Evolutionary conservation across 2,888 invertebrate genomes (phyloP).

Genomic region (Labia minor): DNA sequence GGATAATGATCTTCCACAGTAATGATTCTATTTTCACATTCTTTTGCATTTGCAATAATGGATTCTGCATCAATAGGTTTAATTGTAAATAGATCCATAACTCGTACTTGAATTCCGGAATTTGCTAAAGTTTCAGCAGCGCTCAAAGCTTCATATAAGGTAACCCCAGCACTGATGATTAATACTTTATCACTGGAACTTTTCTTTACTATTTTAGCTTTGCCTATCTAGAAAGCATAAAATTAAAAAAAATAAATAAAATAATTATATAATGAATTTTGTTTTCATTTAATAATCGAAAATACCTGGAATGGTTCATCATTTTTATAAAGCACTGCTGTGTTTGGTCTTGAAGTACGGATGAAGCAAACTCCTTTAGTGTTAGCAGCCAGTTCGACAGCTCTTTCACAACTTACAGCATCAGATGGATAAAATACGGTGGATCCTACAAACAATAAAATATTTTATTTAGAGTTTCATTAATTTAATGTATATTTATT

Average conservation of each 20-base stretch:
- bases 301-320: constrained; percentile 64
- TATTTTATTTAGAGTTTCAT: background rate
- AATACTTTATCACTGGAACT: constrained; percentile 68
- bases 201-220: constrained; percentile 67
- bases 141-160: constrained; percentile 77
- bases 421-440: constrained; percentile 67
- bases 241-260: constrained; percentile 3
- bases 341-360: constrained; percentile 87
- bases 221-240: constrained; percentile 46
- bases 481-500: background rate
- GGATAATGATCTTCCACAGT: constrained; percentile 97
- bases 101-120: constrained; percentile 61
- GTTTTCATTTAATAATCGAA: background rate
- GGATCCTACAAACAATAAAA: constrained; percentile 32
- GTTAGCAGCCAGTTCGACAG: constrained; percentile 92
- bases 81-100: constrained; percentile 91
- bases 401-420: constrained; percentile 88
- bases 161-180: constrained; percentile 87
- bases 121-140: constrained; percentile 68
- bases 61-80: constrained; percentile 83
- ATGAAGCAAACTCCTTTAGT: constrained; percentile 91
- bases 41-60: constrained; percentile 63
- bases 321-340: constrained; percentile 73
- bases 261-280: background rate
- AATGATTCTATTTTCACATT: constrained; percentile 68